Evolutionary conservation across 2,797 vertebrate species (phyloP).

Genomic region (Pipistrellus nathusii): DNA sequence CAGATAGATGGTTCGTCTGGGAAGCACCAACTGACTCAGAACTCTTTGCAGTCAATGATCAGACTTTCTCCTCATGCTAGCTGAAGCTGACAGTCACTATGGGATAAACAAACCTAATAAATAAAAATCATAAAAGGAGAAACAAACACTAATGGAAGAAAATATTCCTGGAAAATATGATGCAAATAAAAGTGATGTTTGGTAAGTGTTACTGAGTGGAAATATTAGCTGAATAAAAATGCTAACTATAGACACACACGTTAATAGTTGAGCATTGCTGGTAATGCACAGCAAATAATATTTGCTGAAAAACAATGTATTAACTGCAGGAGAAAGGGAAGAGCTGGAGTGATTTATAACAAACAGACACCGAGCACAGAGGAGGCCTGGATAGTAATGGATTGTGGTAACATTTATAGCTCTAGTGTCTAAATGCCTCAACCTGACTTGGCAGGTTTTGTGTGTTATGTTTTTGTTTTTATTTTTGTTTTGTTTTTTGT

Average conservation of each 20-base stretch:
- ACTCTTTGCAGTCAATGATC: not conserved
- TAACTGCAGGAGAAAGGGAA: conserved; percentile 71
- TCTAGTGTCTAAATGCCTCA: conserved; percentile 61
- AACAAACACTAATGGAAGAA: conserved; percentile 65
- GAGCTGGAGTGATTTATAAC: conserved; percentile 66
- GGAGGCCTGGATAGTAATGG: conserved; percentile 64
- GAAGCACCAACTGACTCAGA: not conserved
- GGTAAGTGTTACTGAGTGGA: conserved; percentile 76
- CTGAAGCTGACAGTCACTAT: conserved; percentile 60
- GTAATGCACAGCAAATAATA: conserved; percentile 66
- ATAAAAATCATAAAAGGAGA: conserved; percentile 69
- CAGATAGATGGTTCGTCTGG: not conserved
- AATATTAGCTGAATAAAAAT: conserved; percentile 82
- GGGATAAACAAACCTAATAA: conserved; percentile 67
- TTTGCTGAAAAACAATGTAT: conserved; percentile 70
- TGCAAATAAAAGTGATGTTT: conserved; percentile 40
- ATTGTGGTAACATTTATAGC: conserved; percentile 47
- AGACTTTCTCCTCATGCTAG: conserved; percentile 17
- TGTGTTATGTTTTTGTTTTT: not conserved
- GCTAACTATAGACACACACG: conserved; percentile 71
- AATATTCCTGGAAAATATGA: conserved; percentile 69
- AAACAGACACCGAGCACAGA: conserved; percentile 38
- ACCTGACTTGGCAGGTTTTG: conserved; percentile 68
- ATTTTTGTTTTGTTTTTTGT: conserved; percentile 36
- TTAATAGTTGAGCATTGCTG: conserved; percentile 71